phyloP scores from a whole-genome alignment of 2,113 vertebrate genomes.

The Notiomystis cincta region DNA sequence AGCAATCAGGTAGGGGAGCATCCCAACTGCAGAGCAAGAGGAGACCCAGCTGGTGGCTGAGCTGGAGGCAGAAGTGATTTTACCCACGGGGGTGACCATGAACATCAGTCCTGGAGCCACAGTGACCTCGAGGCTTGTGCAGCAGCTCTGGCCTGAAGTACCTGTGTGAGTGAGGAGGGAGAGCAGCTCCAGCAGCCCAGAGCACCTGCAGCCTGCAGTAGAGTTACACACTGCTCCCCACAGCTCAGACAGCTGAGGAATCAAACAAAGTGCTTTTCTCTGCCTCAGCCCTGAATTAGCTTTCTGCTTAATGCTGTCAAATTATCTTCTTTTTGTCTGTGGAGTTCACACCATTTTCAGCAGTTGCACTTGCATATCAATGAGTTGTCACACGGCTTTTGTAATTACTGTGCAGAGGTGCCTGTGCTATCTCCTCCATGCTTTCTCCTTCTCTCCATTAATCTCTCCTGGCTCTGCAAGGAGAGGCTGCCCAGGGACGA shows the following conservation, averaged over 20 bases:
- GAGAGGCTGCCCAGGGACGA: background rate
- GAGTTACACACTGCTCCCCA: background rate
- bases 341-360: background rate
- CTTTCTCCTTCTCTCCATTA: background rate
- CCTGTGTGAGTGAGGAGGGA: background rate
- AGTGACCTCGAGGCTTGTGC: rapidly evolving
- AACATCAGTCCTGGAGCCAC: background rate
- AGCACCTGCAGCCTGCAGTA: background rate
- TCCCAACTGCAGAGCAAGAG: background rate
- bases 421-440: background rate
- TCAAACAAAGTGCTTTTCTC: background rate
- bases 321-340: background rate
- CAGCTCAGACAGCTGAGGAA: background rate
- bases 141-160: background rate
- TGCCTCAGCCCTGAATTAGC: background rate
- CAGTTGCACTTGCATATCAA: background rate
- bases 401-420: background rate
- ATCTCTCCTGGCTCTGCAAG: background rate
- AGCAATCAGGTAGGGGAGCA: background rate
- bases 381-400: background rate
- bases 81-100: rapidly evolving
- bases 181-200: background rate
- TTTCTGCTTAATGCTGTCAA: background rate
- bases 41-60: background rate
- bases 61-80: background rate